phyloP scores from a whole-genome alignment of 2,797 vertebrate genomes.

The Rousettus madagascariensis region DNA sequence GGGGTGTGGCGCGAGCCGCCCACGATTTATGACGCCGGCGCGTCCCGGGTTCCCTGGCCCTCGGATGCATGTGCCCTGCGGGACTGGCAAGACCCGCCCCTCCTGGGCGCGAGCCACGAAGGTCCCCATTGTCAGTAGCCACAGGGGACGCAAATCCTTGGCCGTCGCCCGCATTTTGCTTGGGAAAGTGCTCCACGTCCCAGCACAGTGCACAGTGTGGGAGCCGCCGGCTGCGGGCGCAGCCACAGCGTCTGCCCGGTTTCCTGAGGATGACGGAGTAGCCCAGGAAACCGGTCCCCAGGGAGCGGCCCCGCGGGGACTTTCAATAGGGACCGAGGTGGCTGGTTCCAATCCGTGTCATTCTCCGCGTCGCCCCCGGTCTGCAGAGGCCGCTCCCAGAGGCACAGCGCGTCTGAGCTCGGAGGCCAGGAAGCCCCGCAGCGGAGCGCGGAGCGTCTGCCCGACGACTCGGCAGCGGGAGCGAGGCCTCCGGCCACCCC shows the following conservation, averaged over 20 bases:
- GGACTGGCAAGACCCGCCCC: conserved; percentile 80
- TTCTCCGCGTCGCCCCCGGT: conserved; percentile 69
- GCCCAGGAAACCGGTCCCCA: conserved; percentile 81
- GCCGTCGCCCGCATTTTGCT: conserved; percentile 83
- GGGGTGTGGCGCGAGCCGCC: conserved; percentile 69
- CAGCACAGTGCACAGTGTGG: conserved; percentile 81
- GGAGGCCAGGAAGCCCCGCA: too few relatives aligned
- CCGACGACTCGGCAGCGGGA: too few relatives aligned
- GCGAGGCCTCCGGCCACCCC: too few relatives aligned
- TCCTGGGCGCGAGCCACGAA: conserved; percentile 78
- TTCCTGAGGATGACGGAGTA: conserved; percentile 81
- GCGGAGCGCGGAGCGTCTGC: too few relatives aligned
- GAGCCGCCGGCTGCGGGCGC: conserved; percentile 78
- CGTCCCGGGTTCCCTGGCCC: conserved; percentile 31
- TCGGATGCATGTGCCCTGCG: conserved; percentile 77
- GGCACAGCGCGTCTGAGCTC: too few relatives aligned
- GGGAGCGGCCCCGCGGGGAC: conserved; percentile 74
- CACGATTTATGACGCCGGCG: conserved; percentile 83
- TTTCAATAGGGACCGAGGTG: conserved; percentile 82
- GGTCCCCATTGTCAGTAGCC: conserved; percentile 82
- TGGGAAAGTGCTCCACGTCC: conserved; percentile 83
- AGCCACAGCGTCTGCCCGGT: conserved; percentile 82
- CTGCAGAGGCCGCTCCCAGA: too few relatives aligned
- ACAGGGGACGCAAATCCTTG: conserved; percentile 85
- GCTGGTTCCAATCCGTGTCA: conserved; percentile 72